phyloP scores from a whole-genome alignment of 1,140 invertebrate genomes.

The Apis mellifera region Amel_HAv3.1 CM009931.2:3184001-3184500 shows the following conservation, averaged over 20 bases:
- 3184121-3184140: constrained; percentile 86
- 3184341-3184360: background rate
- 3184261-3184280: background rate
- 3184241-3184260: constrained; percentile 70
- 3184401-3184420: too few species aligned
- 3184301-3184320: background rate
- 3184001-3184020: too few species aligned
- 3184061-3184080: constrained; percentile 78
- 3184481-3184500: constrained; percentile 86
- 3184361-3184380: background rate
- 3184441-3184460: constrained; percentile 47
- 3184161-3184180: constrained; percentile 85
- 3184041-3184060: too few species aligned
- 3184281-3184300: background rate
- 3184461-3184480: constrained; percentile 86
- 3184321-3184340: background rate
- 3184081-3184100: constrained; percentile 84
- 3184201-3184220: constrained; percentile 85
- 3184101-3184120: constrained; percentile 88
- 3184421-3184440: background rate
- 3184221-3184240: constrained; percentile 85
- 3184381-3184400: too few species aligned
- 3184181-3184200: constrained; percentile 85
- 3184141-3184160: constrained; percentile 88
- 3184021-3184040: too few species aligned